Conservation (phyloP, 2,888 invertebrate species). For the Agrochola macilenta region DNA sequence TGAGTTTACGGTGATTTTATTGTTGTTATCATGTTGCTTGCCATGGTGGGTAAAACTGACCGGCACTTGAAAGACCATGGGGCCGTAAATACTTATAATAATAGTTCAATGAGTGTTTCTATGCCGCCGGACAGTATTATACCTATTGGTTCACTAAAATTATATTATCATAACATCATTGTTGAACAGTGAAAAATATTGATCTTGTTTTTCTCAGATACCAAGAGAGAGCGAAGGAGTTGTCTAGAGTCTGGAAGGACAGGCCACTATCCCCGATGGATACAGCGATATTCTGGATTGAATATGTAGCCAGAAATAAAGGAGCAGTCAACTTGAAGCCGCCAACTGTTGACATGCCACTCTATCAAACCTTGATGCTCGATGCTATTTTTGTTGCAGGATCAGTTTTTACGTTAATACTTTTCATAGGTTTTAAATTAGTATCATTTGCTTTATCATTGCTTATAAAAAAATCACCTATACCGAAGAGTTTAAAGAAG, state of each 20-base stretch:
- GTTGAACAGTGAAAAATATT: background rate
- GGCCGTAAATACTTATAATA: no score
- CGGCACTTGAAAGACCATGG: no score
- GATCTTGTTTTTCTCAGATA: constrained; percentile 52
- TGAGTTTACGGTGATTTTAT: no score
- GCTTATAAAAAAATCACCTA: constrained; percentile 15
- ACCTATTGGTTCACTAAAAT: background rate
- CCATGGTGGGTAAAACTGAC: no score
- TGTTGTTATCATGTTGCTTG: no score
- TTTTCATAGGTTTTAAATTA: constrained; percentile 18
- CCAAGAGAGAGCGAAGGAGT: constrained; percentile 62
- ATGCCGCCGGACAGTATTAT: no score
- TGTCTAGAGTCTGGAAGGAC: constrained; percentile 77
- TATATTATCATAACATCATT: background rate
- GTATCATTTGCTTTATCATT: constrained; percentile 4
- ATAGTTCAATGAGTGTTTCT: no score
- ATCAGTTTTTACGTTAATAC: constrained; percentile 19
- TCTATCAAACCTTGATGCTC: constrained; percentile 61
- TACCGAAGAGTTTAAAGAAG: constrained; percentile 14
- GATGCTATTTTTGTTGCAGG: constrained; percentile 54
- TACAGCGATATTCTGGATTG: constrained; percentile 92
- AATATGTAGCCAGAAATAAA: constrained; percentile 91
- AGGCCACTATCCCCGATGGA: constrained; percentile 88
- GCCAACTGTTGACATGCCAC: constrained; percentile 61
- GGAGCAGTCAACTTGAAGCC: constrained; percentile 77